Base-by-base conservation (phyloP, 2,888 invertebrate species). In the Aquatica leii region DNA sequence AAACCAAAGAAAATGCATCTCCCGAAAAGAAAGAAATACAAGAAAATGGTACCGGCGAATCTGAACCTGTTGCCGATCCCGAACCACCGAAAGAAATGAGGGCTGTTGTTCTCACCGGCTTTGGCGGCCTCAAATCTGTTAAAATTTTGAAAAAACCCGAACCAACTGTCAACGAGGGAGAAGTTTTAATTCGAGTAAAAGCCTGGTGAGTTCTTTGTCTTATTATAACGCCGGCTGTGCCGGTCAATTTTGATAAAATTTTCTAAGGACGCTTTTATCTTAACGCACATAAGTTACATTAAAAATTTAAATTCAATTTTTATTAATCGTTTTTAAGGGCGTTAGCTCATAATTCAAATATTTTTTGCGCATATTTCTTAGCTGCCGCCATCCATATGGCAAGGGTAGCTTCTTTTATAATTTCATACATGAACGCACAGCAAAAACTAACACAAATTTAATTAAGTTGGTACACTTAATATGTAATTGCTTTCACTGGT, bases 101-200 rank as follows among this genome's bases (percentile, higher is more conserved):
- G 78, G 92, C 92, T 59, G 89, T 94, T 73, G 90, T 93, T 68
- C 87, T 94, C 73, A 91, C 90, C 70, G 91, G 92, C 75, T 95
- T 93, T 82, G 95, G 94, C 40, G 94, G 94, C 43, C 85, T 93
- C 67, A 94, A 94, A 82, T 89, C 91, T 78, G 90, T 94, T 73
- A 94, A 94, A 84, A 89, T 92, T 71, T 86, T 90, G 76, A 92
- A 90, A 82, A 91, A 91, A 78, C 90, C 92, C 20, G 92, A 93
- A 79, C 91, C 92, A 40, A 82, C 87, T 71, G 79, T 86, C 59
- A 86, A 83, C 72, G 89, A 90, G 78, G 90, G 90, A 73, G 90
- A 94, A 81, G 90, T 94, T 67, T 86, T 93, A 64, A 91, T 94
- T 77, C 86, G 92, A 71, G 93, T 94, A 59, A 92, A 91, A 82